Conservation (phyloP, 2,797 vertebrate genomes). For the Dermochelys coriacea region DNA sequence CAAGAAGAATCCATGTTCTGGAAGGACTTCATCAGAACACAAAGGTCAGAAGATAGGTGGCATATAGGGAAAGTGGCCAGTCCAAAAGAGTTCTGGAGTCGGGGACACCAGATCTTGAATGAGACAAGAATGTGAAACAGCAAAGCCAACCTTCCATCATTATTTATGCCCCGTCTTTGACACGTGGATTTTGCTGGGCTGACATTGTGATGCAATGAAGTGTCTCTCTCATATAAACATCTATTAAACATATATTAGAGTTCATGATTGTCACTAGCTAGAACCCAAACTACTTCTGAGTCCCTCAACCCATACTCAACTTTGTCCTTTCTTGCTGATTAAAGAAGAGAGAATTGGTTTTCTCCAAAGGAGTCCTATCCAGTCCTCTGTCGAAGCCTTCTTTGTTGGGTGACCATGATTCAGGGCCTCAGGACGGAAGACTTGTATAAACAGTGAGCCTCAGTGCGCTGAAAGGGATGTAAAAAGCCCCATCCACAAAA, state of each 20-base stretch:
- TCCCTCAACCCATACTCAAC: neutral
- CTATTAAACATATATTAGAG: neutral
- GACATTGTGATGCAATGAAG: neutral
- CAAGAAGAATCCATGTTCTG: neutral
- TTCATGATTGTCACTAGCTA: neutral
- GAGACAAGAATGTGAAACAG: neutral
- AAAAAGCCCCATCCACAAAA: neutral
- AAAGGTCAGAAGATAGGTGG: neutral
- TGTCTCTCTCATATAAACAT: neutral
- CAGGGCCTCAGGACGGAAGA: neutral
- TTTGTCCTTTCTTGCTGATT: neutral
- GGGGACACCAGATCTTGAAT: neutral
- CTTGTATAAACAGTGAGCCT: neutral
- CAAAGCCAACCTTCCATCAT: neutral
- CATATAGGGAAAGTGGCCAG: neutral
- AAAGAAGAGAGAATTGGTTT: neutral
- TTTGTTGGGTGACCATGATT: neutral
- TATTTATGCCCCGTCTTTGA: neutral
- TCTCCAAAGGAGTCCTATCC: neutral
- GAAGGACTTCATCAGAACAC: neutral
- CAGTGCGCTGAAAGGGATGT: neutral
- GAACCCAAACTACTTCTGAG: neutral
- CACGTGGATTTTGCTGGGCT: rapidly evolving
- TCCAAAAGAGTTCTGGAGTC: neutral
- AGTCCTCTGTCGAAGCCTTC: neutral